A percentile compares a stretch with the other conserved stretches of the same genome.
Evolutionary conservation across 1,140 invertebrate species (phyloP).

Genomic region (Metopolophium dirhodum): DNA sequence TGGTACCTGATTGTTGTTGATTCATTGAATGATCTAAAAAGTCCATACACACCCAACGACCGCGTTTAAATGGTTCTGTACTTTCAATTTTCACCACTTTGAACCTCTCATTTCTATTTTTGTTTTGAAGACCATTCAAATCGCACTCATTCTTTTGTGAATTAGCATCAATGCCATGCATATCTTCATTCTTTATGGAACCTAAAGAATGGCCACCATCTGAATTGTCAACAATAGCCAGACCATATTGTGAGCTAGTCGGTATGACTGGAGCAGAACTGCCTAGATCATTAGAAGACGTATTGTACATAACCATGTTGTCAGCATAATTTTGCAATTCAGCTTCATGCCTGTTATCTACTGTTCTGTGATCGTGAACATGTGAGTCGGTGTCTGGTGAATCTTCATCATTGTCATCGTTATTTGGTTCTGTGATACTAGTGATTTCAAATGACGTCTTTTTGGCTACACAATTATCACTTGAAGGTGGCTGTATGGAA

Average conservation of each 20-base stretch:
- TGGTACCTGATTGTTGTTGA: slow-evolving; percentile 62
- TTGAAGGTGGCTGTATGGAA: neutral
- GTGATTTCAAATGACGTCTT: slow-evolving; percentile 94
- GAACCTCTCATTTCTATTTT: slow-evolving; percentile 80
- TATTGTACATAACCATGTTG: slow-evolving; percentile 81
- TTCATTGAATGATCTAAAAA: slow-evolving; percentile 85
- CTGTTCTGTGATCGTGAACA: slow-evolving; percentile 74
- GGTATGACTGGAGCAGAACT: slow-evolving; percentile 84
- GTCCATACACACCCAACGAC: slow-evolving; percentile 95
- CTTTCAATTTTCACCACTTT: slow-evolving; percentile 97
- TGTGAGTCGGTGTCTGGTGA: slow-evolving; percentile 93
- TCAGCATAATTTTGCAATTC: slow-evolving; percentile 84
- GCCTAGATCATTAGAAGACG: slow-evolving; percentile 80
- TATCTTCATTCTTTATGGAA: slow-evolving; percentile 69
- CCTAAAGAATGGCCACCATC: slow-evolving; percentile 65
- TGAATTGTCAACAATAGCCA: slow-evolving; percentile 73
- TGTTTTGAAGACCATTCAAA: slow-evolving; percentile 75
- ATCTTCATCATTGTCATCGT: slow-evolving; percentile 85
- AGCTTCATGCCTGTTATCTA: slow-evolving; percentile 78
- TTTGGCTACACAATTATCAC: slow-evolving; percentile 65
- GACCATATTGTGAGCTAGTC: slow-evolving; percentile 81
- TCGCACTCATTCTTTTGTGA: slow-evolving; percentile 71
- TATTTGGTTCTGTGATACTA: slow-evolving; percentile 80
- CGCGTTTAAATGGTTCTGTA: slow-evolving; percentile 90
- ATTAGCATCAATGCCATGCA: slow-evolving; percentile 63